A percentile compares a stretch with the other conserved stretches of the same genome.
These are phyloP conservation scores for human (Homo sapiens) DNA, from an alignment of 2,113 vertebrate genomes.

Conservation along the genomic window GRCh38 chr14:53021001-53021500, in stretches of 20 bases:
- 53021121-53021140: neutral
- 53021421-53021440: neutral
- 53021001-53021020: neutral
- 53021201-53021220: neutral
- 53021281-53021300: neutral
- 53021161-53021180: neutral
- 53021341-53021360: neutral
- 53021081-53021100: neutral
- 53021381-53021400: neutral
- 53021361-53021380: neutral
- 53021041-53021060: no score
- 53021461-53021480: neutral
- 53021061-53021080: neutral
- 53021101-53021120: neutral
- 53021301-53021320: neutral
- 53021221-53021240: neutral
- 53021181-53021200: neutral
- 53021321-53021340: neutral
- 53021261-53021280: neutral
- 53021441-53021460: neutral
- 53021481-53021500: neutral
- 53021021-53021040: neutral
- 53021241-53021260: neutral
- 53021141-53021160: neutral
- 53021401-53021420: neutral